Base-by-base conservation (phyloP, 2,888 invertebrate species). In the Lepidocyrtoides sp. region DNA sequence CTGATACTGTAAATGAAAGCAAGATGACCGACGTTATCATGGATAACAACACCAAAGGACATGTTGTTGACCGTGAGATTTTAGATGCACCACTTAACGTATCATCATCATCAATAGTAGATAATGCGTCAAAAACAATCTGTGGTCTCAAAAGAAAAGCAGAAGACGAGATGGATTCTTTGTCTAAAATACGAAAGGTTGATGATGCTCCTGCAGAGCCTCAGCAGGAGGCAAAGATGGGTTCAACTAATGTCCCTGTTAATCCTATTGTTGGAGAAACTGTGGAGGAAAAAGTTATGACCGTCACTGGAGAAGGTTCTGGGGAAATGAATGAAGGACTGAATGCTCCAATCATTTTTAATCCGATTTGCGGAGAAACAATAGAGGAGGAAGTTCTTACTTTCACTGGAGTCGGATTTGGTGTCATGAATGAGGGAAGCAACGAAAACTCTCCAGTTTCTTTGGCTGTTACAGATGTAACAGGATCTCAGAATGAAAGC, bases 301-400 rank as follows among this genome's bases (percentile, higher is more conserved):
- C 96, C 95, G 96, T 98, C 36, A 96, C 96, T 93, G 98, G 97
- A 0, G 96, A 96, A 94, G 98, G 98, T 57, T 96, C 95, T 94
- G 98, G 98, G 3, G 95, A 95, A 23, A 97, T 97, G 51, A 93
- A 93, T 48, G 93, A 94, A 83, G 94, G 94, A 8, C 93, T 94
- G 17, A 94, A 94, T 17, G 51, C 77, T 10, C 77, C 77, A 26
- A 36, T 54, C 5, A 41, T 75, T n/a, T 90, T 85, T 54, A 93
- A 94, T 91, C 93, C 94, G n/a, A 93, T 94, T 23, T 94, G 97
- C 79, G 96, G 97, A 32, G 97, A 97, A 94, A 96, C 96, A 93
- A 97, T 98, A 85, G 97, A 97, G 94, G 98, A 98, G 95, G 96
- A 97, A 0, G 95, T 97, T 0, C 96, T 97, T 95, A 96, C 96